These are phyloP conservation scores for Colinus virginianus DNA, from an alignment of 2,113 vertebrate genomes.

Conservation along the genomic window DNA sequence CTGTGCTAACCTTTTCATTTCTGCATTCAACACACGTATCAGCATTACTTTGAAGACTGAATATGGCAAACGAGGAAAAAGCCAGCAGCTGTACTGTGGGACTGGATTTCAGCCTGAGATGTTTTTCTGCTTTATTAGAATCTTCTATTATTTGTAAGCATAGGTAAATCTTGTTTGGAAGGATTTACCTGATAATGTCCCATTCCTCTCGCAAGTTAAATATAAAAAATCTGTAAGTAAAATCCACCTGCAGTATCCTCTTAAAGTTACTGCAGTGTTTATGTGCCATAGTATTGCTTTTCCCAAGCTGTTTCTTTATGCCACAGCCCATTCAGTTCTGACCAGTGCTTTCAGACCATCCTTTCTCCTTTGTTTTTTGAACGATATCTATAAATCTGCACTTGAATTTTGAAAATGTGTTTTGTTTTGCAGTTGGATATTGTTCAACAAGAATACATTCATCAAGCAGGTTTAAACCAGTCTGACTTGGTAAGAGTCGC, in stretches of 20 bases:
- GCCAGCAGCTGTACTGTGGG: rapidly evolving
- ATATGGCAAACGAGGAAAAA: neutral
- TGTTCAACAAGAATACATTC: constrained; percentile 92
- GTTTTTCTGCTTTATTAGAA: neutral
- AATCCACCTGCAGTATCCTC: neutral
- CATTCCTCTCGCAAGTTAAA: neutral
- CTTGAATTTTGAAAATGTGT: neutral
- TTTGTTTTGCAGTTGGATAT: constrained; percentile 88
- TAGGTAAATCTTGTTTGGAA: neutral
- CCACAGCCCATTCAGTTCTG: neutral
- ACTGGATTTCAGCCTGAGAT: neutral
- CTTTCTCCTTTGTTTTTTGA: rapidly evolving
- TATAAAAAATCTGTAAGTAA: neutral
- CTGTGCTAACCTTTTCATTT: neutral
- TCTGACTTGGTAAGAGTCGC: constrained; percentile 87
- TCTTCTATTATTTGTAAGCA: neutral
- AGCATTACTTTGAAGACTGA: neutral
- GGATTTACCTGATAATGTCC: neutral
- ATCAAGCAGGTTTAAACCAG: constrained; percentile 85
- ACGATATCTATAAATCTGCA: rapidly evolving
- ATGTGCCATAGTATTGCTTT: neutral
- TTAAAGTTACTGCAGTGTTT: neutral
- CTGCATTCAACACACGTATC: neutral
- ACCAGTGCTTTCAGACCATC: neutral
- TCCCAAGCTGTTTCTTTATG: rapidly evolving